These are phyloP conservation scores for Cossypha polioptera DNA, from an alignment of 2,797 vertebrate species.

Conservation along the genomic window DNA sequence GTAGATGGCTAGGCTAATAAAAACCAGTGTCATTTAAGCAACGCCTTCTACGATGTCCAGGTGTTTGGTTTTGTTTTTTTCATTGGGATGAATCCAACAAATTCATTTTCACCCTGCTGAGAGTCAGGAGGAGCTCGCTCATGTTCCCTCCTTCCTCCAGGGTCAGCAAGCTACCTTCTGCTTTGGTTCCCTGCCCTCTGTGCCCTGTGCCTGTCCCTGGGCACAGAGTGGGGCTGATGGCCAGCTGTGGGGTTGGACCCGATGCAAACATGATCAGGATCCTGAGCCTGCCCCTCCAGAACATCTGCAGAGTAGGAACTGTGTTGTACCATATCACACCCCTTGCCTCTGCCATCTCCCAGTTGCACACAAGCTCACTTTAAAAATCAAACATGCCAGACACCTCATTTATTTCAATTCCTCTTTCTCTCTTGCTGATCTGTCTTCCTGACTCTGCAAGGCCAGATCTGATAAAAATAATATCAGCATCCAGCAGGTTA, in stretches of 20 bases:
- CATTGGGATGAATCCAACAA: not conserved
- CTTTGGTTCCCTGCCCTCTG: not conserved
- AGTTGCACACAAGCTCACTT: not conserved
- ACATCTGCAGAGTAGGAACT: not conserved
- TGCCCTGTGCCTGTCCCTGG: not conserved
- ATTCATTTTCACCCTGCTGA: not conserved
- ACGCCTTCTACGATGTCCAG: not conserved
- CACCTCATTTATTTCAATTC: not conserved
- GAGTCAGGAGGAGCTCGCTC: not conserved
- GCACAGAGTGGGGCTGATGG: not conserved
- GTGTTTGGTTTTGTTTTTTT: not conserved
- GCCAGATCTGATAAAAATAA: conserved; percentile 2
- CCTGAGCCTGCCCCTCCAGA: not conserved
- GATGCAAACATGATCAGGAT: not conserved
- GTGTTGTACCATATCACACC: not conserved
- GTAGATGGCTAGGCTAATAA: not conserved
- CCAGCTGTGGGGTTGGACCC: fast-evolving
- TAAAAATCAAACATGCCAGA: not conserved
- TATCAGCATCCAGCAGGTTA: not conserved
- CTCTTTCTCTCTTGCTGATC: not conserved
- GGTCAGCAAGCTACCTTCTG: not conserved
- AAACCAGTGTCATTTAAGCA: not conserved
- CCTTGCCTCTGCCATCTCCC: not conserved
- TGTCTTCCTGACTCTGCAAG: not conserved
- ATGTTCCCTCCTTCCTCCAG: not conserved